Base-by-base conservation (phyloP, 1,140 invertebrate genomes). In the Euura lappo region DNA sequence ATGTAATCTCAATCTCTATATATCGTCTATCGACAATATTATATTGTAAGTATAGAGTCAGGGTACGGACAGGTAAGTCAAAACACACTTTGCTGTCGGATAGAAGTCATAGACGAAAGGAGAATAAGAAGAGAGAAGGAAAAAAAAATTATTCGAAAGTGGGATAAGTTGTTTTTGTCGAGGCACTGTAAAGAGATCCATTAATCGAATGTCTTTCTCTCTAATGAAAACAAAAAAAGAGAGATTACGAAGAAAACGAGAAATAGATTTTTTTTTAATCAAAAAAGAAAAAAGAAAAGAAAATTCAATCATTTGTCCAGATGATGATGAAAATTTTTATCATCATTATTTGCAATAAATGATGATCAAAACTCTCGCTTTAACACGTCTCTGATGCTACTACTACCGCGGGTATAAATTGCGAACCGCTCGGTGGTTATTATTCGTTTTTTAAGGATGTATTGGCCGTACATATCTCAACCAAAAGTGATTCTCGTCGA, bases 121-220 rank as follows among this genome's bases (percentile, higher is more conserved):
- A 28, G 28, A 28, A 28, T 28, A 28, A 28, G 28, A 28, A 28
- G 28, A 28, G 28, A 28, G 1, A 28, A 28, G 28, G 28, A 28
- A 28, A 28, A 28, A 28, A 11, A 60, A 60, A 6, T 3, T n/a
- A 60, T 60, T 60, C 3, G 51, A 60, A 60, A 60, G 51, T 60
- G 51, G 51, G 51, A 60, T 60, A 60, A 60, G 13, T 28, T 28
- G 28, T 28, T 28, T 28, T 28, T 28, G 28, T 28, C 28, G 28
- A 28, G 28, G 51, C 13, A 3, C 8, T n/a, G 47, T 51, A 6
- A 11, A 6, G 6, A 51, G 3, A 60, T 3, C 8, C 51, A 60
- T 60, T 60, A 60, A 60, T 60, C 51, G 51, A 60, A 60, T n/a
- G 51, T 60, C 51, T 60, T n/a, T 60, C 13, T 60, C 51, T 60